Conservation (phyloP, 2,888 invertebrate genomes). For the Dimorphilus gyrociliatus region DNA sequence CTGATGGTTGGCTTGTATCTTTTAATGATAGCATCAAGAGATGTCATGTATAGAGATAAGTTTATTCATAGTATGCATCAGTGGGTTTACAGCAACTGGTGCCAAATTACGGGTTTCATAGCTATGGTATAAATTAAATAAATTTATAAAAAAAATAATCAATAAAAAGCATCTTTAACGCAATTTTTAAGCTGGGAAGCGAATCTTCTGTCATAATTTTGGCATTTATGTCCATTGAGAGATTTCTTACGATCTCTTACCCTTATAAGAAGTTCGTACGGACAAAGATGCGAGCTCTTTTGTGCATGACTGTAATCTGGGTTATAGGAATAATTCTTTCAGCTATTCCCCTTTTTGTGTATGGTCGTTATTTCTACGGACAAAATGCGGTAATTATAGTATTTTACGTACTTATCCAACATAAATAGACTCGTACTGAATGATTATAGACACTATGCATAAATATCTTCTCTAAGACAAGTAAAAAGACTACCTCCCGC, state of each 20-base stretch:
- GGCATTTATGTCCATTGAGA: slow-evolving; percentile 52
- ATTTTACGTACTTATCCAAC: no score
- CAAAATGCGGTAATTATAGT: no score
- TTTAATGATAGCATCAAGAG: slow-evolving; percentile 9
- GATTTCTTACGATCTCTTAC: slow-evolving; percentile 37
- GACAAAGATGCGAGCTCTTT: slow-evolving; percentile 38
- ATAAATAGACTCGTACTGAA: no score
- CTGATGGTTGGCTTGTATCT: slow-evolving; percentile 11
- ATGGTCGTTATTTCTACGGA: no score
- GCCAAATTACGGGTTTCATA: slow-evolving; percentile 46
- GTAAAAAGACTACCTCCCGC: no score
- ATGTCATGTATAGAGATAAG: slow-evolving; percentile 14
- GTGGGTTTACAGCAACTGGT: slow-evolving; percentile 53
- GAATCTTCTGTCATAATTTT: slow-evolving; percentile 52
- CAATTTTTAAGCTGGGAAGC: no score
- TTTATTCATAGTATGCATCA: no score
- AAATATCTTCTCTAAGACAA: no score
- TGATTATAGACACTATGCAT: no score
- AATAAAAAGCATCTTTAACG: no score
- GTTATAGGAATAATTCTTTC: background rate
- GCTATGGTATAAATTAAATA: slow-evolving; percentile 54
- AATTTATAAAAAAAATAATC: no score
- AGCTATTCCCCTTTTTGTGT: no score
- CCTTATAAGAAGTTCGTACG: slow-evolving; percentile 5
- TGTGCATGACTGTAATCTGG: slow-evolving; percentile 5